phyloP scores from a whole-genome alignment of 2,113 vertebrate genomes.

The Typhlomys cinereus region DNA sequence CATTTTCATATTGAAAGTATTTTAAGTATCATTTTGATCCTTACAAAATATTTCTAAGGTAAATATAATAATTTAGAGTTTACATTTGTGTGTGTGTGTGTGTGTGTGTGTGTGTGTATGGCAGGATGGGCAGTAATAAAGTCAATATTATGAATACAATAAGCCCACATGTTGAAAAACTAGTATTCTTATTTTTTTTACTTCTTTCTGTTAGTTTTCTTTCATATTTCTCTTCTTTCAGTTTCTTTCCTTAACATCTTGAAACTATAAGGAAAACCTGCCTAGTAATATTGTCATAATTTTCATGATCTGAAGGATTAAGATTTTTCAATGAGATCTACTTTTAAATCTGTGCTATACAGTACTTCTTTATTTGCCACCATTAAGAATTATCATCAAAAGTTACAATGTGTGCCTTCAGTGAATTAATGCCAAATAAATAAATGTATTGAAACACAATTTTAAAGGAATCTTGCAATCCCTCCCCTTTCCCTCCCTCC shows the following conservation, averaged over 20 bases:
- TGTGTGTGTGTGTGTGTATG: too few relatives aligned
- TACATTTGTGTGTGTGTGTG: too few relatives aligned
- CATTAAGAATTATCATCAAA: constrained; percentile 9
- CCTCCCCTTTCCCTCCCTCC: too few relatives aligned
- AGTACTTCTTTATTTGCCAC: not conserved
- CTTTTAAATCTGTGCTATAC: not conserved
- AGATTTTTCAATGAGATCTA: not conserved
- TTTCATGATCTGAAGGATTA: not conserved
- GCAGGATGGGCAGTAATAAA: not conserved
- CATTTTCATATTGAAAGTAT: not conserved
- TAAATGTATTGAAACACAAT: constrained; percentile 50
- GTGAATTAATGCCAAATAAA: constrained; percentile 57
- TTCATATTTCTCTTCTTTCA: not conserved
- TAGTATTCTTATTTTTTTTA: not conserved
- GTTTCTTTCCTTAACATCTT: not conserved
- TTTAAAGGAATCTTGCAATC: constrained; percentile 40
- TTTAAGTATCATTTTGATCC: constrained; percentile 36
- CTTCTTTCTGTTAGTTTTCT: not conserved
- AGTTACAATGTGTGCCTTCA: not conserved
- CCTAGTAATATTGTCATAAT: not conserved
- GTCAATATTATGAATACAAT: not conserved
- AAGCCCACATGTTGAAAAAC: too few relatives aligned
- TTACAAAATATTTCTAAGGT: constrained; percentile 25
- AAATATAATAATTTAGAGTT: not conserved
- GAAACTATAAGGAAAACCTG: not conserved